phyloP scores from a whole-genome alignment of 2,888 invertebrate species.

The Drosophila longiperda region DNA sequence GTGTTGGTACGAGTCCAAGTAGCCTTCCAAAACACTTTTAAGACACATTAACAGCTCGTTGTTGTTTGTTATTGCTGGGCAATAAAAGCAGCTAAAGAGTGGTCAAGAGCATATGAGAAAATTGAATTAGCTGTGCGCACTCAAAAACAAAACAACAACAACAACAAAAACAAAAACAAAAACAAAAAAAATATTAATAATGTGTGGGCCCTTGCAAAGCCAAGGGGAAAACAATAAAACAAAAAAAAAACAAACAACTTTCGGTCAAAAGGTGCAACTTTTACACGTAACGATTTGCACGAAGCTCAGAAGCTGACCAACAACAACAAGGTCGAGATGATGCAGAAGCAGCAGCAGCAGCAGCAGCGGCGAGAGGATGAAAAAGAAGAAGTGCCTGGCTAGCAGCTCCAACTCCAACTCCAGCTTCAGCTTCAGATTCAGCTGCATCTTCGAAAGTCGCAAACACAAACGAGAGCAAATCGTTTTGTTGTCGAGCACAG shows the following conservation, averaged over 20 bases:
- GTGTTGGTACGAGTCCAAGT: constrained; percentile 48
- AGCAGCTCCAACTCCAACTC: neutral
- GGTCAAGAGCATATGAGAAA: constrained; percentile 23
- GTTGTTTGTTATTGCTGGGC: constrained; percentile 58
- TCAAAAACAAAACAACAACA: neutral
- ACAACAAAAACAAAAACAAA: constrained; percentile 3
- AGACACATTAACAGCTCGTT: constrained; percentile 69
- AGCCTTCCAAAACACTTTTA: constrained; percentile 67
- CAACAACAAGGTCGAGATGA: neutral
- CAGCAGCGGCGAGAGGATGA: neutral
- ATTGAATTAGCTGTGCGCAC: constrained; percentile 52
- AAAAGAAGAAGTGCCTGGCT: constrained; percentile 2
- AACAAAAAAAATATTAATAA: constrained; percentile 22
- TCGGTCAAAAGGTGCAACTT: constrained; percentile 80
- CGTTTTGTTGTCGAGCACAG: constrained; percentile 75
- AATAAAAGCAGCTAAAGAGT: constrained; percentile 48
- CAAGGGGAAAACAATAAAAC: constrained; percentile 3
- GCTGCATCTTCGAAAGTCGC: constrained; percentile 29
- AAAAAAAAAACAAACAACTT: constrained; percentile 64
- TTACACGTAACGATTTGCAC: constrained; percentile 81
- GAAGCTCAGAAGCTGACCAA: constrained; percentile 40
- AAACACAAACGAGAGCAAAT: constrained; percentile 79
- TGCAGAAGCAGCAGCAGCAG: constrained; percentile 11
- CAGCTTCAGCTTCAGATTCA: constrained; percentile 2
- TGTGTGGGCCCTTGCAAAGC: constrained; percentile 31